Evolutionary conservation across 2,113 vertebrate species (phyloP).

Genomic region (Albula glossodonta): DNA sequence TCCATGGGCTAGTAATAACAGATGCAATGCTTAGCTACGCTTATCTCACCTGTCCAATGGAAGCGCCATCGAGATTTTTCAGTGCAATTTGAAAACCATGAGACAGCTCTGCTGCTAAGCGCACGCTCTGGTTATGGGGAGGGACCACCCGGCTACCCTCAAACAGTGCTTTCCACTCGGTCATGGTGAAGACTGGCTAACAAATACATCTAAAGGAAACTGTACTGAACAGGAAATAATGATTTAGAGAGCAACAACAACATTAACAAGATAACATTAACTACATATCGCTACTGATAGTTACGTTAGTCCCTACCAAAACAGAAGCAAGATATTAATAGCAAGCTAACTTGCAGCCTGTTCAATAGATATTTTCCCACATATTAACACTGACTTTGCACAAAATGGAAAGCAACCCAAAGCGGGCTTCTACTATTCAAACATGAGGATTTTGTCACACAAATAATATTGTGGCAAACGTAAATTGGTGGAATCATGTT

Average conservation of each 20-base stretch:
- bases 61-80: constrained; percentile 65
- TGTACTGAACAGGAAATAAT: not conserved
- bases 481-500: not conserved
- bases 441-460: too few species aligned
- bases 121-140: constrained; percentile 67
- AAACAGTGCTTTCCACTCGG: constrained; percentile 73
- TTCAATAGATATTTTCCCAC: not conserved
- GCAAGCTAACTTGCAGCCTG: not conserved
- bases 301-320: not conserved
- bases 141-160: constrained; percentile 61
- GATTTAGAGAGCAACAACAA: too few species aligned
- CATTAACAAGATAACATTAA: too few species aligned
- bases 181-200: constrained; percentile 42
- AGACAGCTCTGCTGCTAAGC: constrained; percentile 55
- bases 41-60: constrained; percentile 72
- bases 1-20: not conserved
- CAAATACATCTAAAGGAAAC: not conserved
- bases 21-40: not conserved
- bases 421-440: not conserved
- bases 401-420: not conserved
- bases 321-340: not conserved
- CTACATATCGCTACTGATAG: not conserved
- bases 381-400: not conserved
- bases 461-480: not conserved
- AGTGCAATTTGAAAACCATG: constrained; percentile 73